These are phyloP conservation scores for Rachycentron canadum DNA, from an alignment of 2,797 vertebrate genomes.

Conservation along the genomic window DNA sequence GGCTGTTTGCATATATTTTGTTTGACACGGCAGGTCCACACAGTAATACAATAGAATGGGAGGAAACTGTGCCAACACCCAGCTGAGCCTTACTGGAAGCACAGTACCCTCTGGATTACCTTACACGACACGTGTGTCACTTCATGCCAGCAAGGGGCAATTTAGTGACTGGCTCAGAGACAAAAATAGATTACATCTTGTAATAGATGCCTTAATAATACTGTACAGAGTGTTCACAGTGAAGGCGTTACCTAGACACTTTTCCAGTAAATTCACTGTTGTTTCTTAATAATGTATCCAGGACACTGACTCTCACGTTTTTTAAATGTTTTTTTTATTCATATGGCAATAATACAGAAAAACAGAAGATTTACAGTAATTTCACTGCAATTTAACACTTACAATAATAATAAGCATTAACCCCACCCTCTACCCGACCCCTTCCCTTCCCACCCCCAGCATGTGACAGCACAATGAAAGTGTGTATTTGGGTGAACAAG, in stretches of 20 bases:
- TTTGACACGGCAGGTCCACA: slow-evolving; percentile 3
- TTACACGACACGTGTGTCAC: slow-evolving; percentile 49
- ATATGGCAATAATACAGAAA: neutral
- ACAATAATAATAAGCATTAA: neutral
- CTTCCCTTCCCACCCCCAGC: neutral
- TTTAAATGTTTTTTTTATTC: neutral
- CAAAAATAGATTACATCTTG: slow-evolving; percentile 6
- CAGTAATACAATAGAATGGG: slow-evolving; percentile 40
- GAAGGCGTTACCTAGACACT: neutral
- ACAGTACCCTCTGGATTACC: slow-evolving; percentile 51
- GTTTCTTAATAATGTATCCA: neutral
- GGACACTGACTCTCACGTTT: neutral
- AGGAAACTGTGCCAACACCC: slow-evolving; percentile 53
- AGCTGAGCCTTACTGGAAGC: slow-evolving; percentile 73
- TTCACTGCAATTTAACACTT: neutral
- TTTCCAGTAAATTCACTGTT: neutral
- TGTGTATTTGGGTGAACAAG: neutral
- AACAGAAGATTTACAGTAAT: neutral
- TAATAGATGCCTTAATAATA: slow-evolving; percentile 13
- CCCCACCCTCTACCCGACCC: too few relatives aligned
- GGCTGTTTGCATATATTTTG: slow-evolving; percentile 14
- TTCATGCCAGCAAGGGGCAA: slow-evolving; percentile 18
- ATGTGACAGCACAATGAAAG: neutral
- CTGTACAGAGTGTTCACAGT: neutral
- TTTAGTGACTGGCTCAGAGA: slow-evolving; percentile 21